These are phyloP conservation scores for Sprattus sprattus DNA, from an alignment of 2,113 vertebrate genomes.

Conservation along the genomic window DNA sequence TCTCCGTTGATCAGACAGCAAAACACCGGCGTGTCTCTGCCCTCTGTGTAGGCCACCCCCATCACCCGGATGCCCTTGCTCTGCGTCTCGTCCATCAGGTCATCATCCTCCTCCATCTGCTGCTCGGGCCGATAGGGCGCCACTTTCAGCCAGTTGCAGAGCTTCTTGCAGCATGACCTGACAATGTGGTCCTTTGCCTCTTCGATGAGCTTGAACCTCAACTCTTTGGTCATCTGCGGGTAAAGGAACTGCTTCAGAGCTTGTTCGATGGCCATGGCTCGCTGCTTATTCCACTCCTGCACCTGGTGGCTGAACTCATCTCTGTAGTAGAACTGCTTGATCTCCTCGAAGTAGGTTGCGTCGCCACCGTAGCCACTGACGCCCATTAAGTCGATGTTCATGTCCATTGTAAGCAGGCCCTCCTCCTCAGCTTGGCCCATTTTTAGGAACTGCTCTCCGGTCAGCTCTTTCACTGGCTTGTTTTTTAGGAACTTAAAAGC, in stretches of 20 bases:
- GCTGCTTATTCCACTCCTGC: slow-evolving; percentile 97
- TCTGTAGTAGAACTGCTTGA: slow-evolving; percentile 98
- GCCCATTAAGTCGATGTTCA: slow-evolving; percentile 94
- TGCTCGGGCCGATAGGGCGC: slow-evolving; percentile 92
- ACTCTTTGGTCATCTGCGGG: slow-evolving; percentile 94
- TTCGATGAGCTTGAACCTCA: slow-evolving; percentile 91
- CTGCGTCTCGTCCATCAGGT: slow-evolving; percentile 95
- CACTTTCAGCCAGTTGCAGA: slow-evolving; percentile 97
- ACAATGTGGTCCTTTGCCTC: slow-evolving; percentile 95
- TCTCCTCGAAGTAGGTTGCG: slow-evolving; percentile 97
- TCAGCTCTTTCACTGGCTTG: slow-evolving; percentile 94
- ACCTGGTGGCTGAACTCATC: slow-evolving; percentile 99
- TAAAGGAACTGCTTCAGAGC: slow-evolving; percentile 94
- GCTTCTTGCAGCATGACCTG: slow-evolving; percentile 91
- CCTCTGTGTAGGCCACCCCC: slow-evolving; percentile 91
- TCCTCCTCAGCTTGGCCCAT: slow-evolving; percentile 93
- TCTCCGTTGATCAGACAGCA: slow-evolving; percentile 94
- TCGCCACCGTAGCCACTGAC: slow-evolving; percentile 91
- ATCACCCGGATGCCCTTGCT: slow-evolving; percentile 93
- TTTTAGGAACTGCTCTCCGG: slow-evolving; percentile 95
- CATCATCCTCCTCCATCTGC: slow-evolving; percentile 94
- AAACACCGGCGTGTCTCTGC: slow-evolving; percentile 96
- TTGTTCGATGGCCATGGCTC: slow-evolving; percentile 90
- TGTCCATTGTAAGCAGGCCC: slow-evolving; percentile 84
- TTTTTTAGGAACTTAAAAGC: slow-evolving; percentile 98